Percentiles rank a stretch among this genome's conserved stretches.
These are phyloP conservation scores for Cremastobaeus sp. DNA, from an alignment of 2,888 invertebrate species.

Conservation along the genomic window DNA sequence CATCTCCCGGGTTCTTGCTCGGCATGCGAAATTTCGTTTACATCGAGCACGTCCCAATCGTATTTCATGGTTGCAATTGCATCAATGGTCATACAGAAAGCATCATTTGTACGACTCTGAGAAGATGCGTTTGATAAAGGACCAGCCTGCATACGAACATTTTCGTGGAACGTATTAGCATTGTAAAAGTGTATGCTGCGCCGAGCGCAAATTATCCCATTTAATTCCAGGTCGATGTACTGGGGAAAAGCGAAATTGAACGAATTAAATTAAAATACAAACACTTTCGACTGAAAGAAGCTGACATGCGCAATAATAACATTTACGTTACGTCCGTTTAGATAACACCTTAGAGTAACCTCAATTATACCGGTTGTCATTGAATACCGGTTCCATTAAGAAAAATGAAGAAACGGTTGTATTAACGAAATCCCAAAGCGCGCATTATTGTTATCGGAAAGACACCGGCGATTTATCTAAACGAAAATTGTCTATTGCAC, in stretches of 20 bases:
- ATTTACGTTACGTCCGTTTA: too few relatives aligned
- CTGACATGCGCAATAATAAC: too few relatives aligned
- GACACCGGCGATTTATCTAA: not conserved
- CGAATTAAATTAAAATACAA: too few relatives aligned
- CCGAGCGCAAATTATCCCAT: too few relatives aligned
- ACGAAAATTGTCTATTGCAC: slow-evolving; percentile 10
- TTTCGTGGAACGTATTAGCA: slow-evolving; percentile 40
- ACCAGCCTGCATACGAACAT: slow-evolving; percentile 28
- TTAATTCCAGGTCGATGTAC: too few relatives aligned
- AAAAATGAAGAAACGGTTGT: too few relatives aligned
- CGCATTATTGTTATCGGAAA: not conserved
- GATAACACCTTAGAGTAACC: too few relatives aligned
- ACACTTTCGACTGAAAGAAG: too few relatives aligned
- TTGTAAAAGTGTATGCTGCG: slow-evolving; percentile 44
- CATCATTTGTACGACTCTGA: slow-evolving; percentile 37
- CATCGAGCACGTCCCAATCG: slow-evolving; percentile 56
- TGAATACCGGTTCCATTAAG: too few relatives aligned
- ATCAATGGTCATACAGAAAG: slow-evolving; percentile 21
- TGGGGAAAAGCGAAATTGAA: too few relatives aligned
- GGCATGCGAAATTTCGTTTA: slow-evolving; percentile 68
- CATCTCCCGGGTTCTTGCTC: slow-evolving; percentile 43
- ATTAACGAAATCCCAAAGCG: too few relatives aligned
- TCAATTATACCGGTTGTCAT: too few relatives aligned
- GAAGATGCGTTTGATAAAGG: slow-evolving; percentile 29
- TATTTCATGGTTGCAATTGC: slow-evolving; percentile 61